Conservation (phyloP, 2,113 vertebrate species). For the Laticauda laticaudata region DNA sequence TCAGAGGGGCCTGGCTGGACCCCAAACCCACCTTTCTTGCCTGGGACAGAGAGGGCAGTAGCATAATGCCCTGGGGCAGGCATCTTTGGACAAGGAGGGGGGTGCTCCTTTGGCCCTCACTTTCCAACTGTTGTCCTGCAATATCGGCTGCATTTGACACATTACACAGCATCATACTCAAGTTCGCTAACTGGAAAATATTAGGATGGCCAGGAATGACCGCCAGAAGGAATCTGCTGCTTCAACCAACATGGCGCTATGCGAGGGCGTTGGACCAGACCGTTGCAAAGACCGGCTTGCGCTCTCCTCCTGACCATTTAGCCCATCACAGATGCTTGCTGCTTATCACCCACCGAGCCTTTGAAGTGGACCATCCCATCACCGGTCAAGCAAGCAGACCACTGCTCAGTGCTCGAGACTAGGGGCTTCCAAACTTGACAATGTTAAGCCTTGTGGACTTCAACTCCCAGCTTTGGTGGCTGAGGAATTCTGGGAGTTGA, state of each 20-base stretch:
- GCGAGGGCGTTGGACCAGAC: neutral
- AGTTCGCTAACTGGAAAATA: neutral
- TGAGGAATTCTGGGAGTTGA: no score
- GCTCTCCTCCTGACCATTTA: neutral
- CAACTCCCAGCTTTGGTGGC: no score
- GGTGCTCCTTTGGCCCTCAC: neutral
- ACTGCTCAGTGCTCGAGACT: neutral
- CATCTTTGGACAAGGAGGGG: neutral
- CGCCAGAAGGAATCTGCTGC: neutral
- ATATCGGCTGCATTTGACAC: neutral
- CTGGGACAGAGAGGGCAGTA: neutral
- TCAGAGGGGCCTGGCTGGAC: neutral
- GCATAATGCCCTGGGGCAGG: neutral
- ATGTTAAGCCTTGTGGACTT: no score
- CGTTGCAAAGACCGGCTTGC: neutral
- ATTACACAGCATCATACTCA: neutral
- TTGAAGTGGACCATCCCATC: neutral
- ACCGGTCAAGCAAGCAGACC: neutral
- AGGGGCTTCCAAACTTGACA: no score
- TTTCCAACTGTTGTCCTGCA: neutral
- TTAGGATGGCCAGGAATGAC: neutral
- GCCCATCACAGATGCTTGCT: neutral
- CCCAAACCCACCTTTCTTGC: neutral
- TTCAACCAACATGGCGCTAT: neutral
- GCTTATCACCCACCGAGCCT: neutral